Conservation (phyloP, 1,140 invertebrate species). For the Trigoniulus corallinus region DNA sequence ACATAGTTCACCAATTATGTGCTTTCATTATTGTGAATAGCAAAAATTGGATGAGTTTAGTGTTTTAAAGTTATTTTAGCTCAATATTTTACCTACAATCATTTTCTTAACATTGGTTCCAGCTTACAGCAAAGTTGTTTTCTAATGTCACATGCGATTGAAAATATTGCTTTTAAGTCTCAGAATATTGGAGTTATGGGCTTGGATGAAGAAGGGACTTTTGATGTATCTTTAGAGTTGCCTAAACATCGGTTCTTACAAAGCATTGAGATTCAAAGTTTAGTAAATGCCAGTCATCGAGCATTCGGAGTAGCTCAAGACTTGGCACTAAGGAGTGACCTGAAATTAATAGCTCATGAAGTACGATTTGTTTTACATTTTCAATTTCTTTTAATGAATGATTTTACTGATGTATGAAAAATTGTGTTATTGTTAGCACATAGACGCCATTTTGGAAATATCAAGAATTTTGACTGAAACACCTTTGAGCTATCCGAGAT, state of each 20-base stretch:
- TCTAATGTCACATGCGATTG: conserved; percentile 54
- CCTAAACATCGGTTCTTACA: conserved; percentile 10
- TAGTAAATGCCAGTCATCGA: conserved; percentile 20
- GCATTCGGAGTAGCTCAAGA: conserved; percentile 31
- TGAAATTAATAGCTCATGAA: conserved; percentile 27
- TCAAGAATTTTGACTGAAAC: conserved; percentile 45
- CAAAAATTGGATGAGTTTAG: too few species aligned
- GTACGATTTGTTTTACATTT: conserved; percentile 15
- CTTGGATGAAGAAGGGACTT: conserved; percentile 28
- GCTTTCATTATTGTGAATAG: too few species aligned
- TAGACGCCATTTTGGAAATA: conserved; percentile 46
- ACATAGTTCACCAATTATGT: too few species aligned
- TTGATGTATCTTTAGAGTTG: conserved; percentile 25
- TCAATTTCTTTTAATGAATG: not conserved
- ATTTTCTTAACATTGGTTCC: conserved; percentile 7
- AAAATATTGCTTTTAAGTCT: conserved; percentile 36
- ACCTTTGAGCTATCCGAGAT: conserved; percentile 56
- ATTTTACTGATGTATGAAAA: not conserved
- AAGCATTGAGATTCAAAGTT: conserved; percentile 17
- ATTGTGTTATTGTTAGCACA: conserved; percentile 35
- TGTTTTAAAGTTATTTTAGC: not conserved
- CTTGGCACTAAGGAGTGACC: conserved; percentile 4
- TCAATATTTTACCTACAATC: not conserved
- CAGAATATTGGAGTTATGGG: conserved; percentile 21
- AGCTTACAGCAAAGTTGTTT: conserved; percentile 60